phyloP scores from a whole-genome alignment of 2,113 vertebrate species.

The Naja naja region DNA sequence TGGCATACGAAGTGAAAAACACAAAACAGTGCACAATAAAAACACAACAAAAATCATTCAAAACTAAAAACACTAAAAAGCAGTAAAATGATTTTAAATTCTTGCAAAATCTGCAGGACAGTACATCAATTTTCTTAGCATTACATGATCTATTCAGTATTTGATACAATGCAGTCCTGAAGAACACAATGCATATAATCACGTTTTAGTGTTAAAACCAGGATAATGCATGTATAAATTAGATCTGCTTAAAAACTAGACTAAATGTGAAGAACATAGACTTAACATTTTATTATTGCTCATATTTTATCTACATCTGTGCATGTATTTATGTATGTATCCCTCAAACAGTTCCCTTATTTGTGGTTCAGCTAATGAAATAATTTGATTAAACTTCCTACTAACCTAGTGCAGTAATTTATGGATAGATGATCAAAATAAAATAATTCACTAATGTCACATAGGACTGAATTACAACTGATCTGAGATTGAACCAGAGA shows the following conservation, averaged over 20 bases:
- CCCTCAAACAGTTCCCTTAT: background rate
- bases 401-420: background rate
- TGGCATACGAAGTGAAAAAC: background rate
- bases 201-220: background rate
- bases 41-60: background rate
- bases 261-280: background rate
- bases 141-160: background rate
- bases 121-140: background rate
- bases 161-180: background rate
- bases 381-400: background rate
- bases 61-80: background rate
- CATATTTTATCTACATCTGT: background rate
- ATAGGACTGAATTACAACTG: background rate
- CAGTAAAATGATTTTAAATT: background rate
- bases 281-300: background rate
- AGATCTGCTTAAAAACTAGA: background rate
- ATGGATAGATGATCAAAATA: background rate
- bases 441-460: background rate
- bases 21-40: background rate
- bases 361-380: background rate
- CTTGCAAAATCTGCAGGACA: background rate
- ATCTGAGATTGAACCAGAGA: background rate
- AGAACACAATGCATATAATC: background rate
- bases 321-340: background rate
- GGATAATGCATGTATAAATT: background rate